Evolutionary conservation across 1,140 invertebrate genomes (phyloP).

Genomic region (Bradysia coprophila): DNA sequence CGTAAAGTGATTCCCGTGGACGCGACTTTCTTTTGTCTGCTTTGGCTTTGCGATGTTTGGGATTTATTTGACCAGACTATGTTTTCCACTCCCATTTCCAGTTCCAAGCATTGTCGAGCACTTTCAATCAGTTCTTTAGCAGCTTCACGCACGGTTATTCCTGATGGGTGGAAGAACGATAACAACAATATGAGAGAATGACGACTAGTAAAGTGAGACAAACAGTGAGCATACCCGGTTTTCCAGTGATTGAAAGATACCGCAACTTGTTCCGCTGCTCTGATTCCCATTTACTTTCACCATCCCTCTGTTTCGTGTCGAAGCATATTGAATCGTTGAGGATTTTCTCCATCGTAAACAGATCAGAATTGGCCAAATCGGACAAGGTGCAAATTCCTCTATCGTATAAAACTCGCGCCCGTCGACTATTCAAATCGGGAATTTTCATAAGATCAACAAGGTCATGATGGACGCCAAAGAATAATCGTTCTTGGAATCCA

Average conservation of each 20-base stretch:
- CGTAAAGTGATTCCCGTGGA: no score
- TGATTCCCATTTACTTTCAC: constrained; percentile 46
- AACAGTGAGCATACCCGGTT: constrained; percentile 36
- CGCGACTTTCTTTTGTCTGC: no score
- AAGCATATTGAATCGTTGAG: constrained; percentile 67
- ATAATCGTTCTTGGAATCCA: constrained; percentile 84
- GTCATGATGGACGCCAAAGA: constrained; percentile 87
- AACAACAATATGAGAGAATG: no score
- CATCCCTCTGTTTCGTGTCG: constrained; percentile 52
- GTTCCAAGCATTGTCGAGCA: constrained; percentile 39
- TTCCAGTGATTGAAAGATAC: constrained; percentile 67
- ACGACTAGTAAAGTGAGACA: no score
- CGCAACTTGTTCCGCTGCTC: constrained; percentile 44
- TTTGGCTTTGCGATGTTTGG: no score
- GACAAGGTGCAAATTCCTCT: constrained; percentile 62
- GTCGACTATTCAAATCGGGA: constrained; percentile 61
- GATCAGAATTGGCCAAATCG: constrained; percentile 54
- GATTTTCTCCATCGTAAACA: constrained; percentile 50
- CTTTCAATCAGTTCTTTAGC: constrained; percentile 61
- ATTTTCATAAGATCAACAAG: constrained; percentile 81
- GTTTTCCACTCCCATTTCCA: constrained; percentile 36
- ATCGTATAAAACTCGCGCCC: constrained; percentile 71
- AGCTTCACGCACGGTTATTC: constrained; percentile 61
- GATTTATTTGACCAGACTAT: no score
- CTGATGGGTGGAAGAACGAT: no score